Base-by-base conservation (phyloP, 2,113 vertebrate species). In the Andinoacara biseriatus region DNA sequence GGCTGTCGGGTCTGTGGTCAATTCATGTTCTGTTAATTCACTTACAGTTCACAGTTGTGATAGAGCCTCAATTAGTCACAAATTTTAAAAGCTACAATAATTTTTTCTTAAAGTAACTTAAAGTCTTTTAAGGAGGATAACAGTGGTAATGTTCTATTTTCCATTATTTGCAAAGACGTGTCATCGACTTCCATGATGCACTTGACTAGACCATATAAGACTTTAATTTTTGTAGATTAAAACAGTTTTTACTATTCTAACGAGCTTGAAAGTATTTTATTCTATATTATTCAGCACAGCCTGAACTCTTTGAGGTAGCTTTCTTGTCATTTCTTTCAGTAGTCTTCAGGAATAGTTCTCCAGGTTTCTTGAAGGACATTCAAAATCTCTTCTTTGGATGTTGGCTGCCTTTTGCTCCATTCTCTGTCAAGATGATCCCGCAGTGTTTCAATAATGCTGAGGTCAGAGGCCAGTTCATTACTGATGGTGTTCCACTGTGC, bases 1-100 rank as follows among this genome's bases (percentile, higher is more conserved):
- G 80, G 80, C 46, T 54, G 14, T 29, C 5, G 8, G 18, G 54
- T 80, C 82, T 69, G 61, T 56, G 76, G 85, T 83, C 78, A 79
- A 76, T 89, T 80, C 52, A 17, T 85, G 40, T 58, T 76, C 24
- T 35, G 62, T 52, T 80, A 26, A 75, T 26, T 65, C n/a, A 35
- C 33, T 46, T n/a, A 22, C 54, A 40, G 52, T 40, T 52, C 76
- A 46, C 54, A 58, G 63, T 69, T 80, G 26, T n/a, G 33, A 80
- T 56, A 60, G 40, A 75, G 65, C 14, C 35, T 22, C 76, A 86
- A 87, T 85, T 74, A 67, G 20, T 38, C 22, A 26, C n/a, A 17
- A n/a, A 29, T 72, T 65, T 65, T 69, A 62, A 52, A 33, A 63
- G 18, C 59, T 24, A 11, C 3, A 4, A 20, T 63, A 56, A 52